phyloP scores from a whole-genome alignment of 2,113 vertebrate species.

The Terrapene triunguis region DNA sequence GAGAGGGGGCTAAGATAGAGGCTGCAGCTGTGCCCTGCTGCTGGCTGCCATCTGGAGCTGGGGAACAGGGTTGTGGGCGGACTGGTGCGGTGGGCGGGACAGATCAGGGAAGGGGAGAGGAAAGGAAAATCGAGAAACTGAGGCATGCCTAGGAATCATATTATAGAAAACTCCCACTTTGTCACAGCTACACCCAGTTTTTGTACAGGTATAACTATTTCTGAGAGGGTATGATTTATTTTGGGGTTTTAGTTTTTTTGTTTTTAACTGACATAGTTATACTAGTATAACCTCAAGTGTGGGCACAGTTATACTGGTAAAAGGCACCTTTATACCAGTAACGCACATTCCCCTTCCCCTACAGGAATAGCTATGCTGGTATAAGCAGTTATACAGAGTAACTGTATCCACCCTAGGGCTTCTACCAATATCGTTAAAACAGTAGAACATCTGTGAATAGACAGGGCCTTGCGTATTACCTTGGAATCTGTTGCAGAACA shows the following conservation, averaged over 20 bases:
- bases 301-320: neutral
- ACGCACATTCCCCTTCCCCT: neutral
- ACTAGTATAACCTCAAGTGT: too few species aligned
- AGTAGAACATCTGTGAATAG: neutral
- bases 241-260: neutral
- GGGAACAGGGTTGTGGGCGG: neutral
- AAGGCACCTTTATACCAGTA: neutral
- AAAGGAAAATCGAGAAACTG: neutral
- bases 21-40: neutral
- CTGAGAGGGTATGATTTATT: neutral
- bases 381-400: neutral
- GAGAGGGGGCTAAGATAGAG: neutral
- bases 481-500: neutral
- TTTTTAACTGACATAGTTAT: neutral
- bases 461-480: neutral
- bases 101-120: neutral
- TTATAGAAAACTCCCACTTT: neutral
- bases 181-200: neutral
- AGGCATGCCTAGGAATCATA: neutral
- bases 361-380: neutral
- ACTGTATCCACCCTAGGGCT: neutral
- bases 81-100: neutral
- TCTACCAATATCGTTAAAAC: neutral
- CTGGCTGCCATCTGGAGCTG: neutral
- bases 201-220: neutral